Evolutionary conservation across 2,797 vertebrate genomes (phyloP).

Genomic region (Glossophaga mutica): DNA sequence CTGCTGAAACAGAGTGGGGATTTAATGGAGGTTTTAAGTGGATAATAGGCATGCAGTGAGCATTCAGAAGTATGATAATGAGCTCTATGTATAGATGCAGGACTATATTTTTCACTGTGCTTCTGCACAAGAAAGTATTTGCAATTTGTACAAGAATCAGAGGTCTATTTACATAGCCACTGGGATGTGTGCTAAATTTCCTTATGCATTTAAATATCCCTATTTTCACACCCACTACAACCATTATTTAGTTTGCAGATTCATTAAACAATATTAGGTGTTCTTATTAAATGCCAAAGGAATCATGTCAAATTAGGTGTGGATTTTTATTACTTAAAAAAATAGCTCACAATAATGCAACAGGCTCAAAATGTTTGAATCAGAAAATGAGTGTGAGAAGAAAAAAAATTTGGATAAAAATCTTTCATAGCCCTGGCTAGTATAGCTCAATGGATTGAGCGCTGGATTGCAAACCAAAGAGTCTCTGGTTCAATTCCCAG

Average conservation of each 20-base stretch:
- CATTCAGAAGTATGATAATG: constrained; percentile 51
- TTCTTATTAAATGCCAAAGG: constrained; percentile 62
- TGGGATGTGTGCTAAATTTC: constrained; percentile 62
- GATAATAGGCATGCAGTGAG: constrained; percentile 47
- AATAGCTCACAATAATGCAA: constrained; percentile 19
- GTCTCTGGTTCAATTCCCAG: no score
- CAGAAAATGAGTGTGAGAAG: neutral
- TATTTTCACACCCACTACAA: constrained; percentile 70
- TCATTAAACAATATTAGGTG: constrained; percentile 61
- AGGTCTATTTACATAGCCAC: constrained; percentile 59
- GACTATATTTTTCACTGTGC: constrained; percentile 49
- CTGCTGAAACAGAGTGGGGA: constrained; percentile 49
- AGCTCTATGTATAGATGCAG: neutral
- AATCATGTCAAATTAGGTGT: constrained; percentile 67
- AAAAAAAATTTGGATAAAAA: constrained; percentile 43
- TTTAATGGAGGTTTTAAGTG: constrained; percentile 51
- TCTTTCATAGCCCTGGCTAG: neutral
- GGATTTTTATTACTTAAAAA: constrained; percentile 60
- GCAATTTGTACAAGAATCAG: constrained; percentile 68
- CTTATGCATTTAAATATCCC: constrained; percentile 77
- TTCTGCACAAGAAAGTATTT: constrained; percentile 34
- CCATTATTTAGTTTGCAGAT: constrained; percentile 68
- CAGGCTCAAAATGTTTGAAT: neutral
- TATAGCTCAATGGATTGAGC: no score
- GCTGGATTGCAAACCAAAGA: no score